Conservation (phyloP, 92 coral and sea anemone species). For the Zoanthus sansibaricus region DNA sequence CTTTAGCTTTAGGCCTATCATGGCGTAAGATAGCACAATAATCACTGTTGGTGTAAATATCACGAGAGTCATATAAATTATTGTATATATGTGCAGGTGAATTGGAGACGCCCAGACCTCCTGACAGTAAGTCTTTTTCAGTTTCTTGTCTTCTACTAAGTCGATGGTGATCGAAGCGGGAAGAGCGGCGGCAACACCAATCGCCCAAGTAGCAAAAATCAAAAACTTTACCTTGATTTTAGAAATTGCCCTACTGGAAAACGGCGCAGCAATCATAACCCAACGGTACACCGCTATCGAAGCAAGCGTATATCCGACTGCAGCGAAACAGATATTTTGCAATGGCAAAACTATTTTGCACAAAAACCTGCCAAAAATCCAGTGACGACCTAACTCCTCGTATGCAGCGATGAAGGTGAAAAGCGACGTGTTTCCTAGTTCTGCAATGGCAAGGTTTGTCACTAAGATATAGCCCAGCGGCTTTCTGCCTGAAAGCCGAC, state of each 20-base stretch:
- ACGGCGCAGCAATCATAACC: conserved; percentile 33
- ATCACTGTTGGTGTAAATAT: conserved; percentile 38
- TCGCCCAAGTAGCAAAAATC: conserved; percentile 18
- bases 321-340: conserved; percentile 30
- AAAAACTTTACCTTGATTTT: conserved; percentile 1
- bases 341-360: conserved; percentile 14
- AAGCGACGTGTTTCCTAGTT: conserved; percentile 24
- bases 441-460: conserved; percentile 39
- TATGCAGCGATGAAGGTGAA: conserved; percentile 21
- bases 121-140: conserved; percentile 1
- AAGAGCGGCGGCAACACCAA: conserved; percentile 23
- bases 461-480: conserved; percentile 38
- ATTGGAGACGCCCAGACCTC: conserved; percentile 7
- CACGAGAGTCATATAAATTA: conserved; percentile 16
- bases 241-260: conserved; percentile 1
- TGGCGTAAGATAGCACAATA: not conserved
- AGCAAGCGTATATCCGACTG: conserved; percentile 39
- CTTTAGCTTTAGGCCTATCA: conserved; percentile 18
- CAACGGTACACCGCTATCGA: conserved; percentile 46
- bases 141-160: not conserved
- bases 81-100: conserved; percentile 18
- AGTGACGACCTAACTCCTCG: conserved; percentile 24
- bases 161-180: not conserved
- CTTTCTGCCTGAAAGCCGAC: conserved; percentile 15
- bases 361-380: conserved; percentile 35